Evolutionary conservation across 2,113 vertebrate species (phyloP).

Genomic region (Microcebus tavaratra): DNA sequence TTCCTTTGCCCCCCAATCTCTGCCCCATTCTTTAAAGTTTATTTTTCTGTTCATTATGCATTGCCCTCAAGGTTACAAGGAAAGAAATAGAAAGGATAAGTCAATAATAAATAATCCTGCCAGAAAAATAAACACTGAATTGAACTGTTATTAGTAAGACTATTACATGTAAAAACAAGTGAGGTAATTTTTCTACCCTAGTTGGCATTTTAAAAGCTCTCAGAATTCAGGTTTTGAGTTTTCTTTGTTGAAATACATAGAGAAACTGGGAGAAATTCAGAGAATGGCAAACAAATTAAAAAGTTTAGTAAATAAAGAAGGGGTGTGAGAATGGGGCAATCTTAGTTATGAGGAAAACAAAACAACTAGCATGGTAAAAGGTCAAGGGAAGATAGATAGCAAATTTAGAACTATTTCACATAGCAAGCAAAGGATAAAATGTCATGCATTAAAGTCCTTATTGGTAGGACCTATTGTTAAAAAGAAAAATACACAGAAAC

Average conservation of each 20-base stretch:
- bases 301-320: slow-evolving; percentile 82
- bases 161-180: slow-evolving; percentile 76
- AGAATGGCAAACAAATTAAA: slow-evolving; percentile 77
- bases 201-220: slow-evolving; percentile 71
- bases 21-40: not conserved
- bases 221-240: slow-evolving; percentile 66
- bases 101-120: slow-evolving; percentile 54
- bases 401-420: slow-evolving; percentile 11
- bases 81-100: slow-evolving; percentile 67
- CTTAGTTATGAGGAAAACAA: slow-evolving; percentile 69
- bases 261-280: slow-evolving; percentile 73
- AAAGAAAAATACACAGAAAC: not conserved
- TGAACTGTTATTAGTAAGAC: slow-evolving; percentile 61
- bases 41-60: slow-evolving; percentile 44
- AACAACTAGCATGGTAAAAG: not conserved
- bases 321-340: slow-evolving; percentile 67
- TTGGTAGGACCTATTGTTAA: not conserved
- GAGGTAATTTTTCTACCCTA: slow-evolving; percentile 79
- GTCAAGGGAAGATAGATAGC: slow-evolving; percentile 27
- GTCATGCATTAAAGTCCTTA: not conserved
- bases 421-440: not conserved
- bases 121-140: slow-evolving; percentile 47
- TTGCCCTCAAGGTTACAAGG: slow-evolving; percentile 54
- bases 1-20: slow-evolving; percentile 20
- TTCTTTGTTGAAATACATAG: slow-evolving; percentile 68